Base-by-base conservation (phyloP, 2,797 vertebrate genomes). In the Thamnophis elegans region DNA sequence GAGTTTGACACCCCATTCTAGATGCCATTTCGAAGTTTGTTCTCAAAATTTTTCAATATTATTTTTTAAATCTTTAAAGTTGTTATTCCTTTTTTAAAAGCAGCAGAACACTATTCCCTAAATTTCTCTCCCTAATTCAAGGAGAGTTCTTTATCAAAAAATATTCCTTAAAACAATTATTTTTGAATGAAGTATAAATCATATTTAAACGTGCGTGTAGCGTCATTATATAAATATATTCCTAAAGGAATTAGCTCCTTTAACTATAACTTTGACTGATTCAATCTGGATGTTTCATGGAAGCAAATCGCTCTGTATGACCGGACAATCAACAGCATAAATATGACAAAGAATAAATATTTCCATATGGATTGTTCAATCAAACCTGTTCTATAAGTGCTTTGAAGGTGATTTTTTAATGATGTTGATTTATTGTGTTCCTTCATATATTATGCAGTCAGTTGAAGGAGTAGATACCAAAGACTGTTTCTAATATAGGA, bases 381-480 rank as follows among this genome's bases (percentile, higher is more conserved):
- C 85, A 60, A 93, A 60, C 94, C 90, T 94, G 82, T 92, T 90
- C 91, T 91, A 89, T 92, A 96, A 95, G 94, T 95, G 92, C 36
- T 94, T 96, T 89, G 94, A 91, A 88, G 85, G 22, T 94, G 95
- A 85, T 65, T 88, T 95, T 92, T 62, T 53, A 42, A 58, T 92
- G 82, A 93, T 91, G 91, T 92, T 96, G 95, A 95, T 96, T 96
- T 96, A 96, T 96, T 93, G 91, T 92, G 94, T 93, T 94, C 0
- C 0, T 95, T 94, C 92, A 87, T 89, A 92, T 95, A 91, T 91
- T 92, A 94, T 95, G 62, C 28, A 94, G 94, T 13, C n/a, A 90
- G 62, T 60, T 51, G 60, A 95, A 73, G 32, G 42, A 13, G 9
- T n/a, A 22, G 92, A 95, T 85, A 91, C 90, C 53, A 85, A 92